Conservation (phyloP, 2,113 vertebrate species). For the Rhizomys pruinosus region DNA sequence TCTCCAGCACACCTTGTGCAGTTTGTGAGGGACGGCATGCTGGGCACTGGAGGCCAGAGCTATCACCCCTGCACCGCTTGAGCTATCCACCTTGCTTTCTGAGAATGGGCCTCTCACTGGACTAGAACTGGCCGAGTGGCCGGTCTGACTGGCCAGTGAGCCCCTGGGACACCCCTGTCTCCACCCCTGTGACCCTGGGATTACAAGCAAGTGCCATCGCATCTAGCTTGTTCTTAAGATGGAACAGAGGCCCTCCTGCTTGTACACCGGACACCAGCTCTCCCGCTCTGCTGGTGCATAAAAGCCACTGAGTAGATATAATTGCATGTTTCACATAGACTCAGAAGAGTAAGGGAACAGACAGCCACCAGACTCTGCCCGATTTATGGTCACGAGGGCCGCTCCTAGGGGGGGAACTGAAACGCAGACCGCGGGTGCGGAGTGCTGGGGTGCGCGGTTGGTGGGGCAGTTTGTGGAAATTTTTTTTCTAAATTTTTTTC, state of each 20-base stretch:
- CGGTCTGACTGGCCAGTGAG: not conserved
- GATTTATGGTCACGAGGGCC: not conserved
- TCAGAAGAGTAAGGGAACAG: not conserved
- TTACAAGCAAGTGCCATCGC: not conserved
- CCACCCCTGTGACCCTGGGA: not conserved
- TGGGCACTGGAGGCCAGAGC: too few relatives aligned
- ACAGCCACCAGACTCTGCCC: accelerated
- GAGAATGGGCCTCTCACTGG: not conserved
- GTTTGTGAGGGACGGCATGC: too few relatives aligned
- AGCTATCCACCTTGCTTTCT: too few relatives aligned
- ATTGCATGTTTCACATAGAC: not conserved
- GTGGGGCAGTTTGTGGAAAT: too few relatives aligned
- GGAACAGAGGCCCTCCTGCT: not conserved
- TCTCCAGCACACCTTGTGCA: too few relatives aligned
- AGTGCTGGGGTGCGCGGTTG: not conserved
- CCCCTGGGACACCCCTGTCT: not conserved
- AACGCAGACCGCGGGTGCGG: too few relatives aligned
- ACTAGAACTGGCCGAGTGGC: not conserved
- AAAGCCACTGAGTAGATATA: not conserved
- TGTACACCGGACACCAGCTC: not conserved
- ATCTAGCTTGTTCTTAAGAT: not conserved
- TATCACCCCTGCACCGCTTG: too few relatives aligned
- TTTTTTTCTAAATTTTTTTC: too few relatives aligned
- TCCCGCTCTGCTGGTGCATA: not conserved
- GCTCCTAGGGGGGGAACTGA: not conserved